A percentile compares a stretch with the other conserved stretches of the same genome.
Conservation (phyloP, 2,113 vertebrate genomes). For the Mustela lutreola region DNA sequence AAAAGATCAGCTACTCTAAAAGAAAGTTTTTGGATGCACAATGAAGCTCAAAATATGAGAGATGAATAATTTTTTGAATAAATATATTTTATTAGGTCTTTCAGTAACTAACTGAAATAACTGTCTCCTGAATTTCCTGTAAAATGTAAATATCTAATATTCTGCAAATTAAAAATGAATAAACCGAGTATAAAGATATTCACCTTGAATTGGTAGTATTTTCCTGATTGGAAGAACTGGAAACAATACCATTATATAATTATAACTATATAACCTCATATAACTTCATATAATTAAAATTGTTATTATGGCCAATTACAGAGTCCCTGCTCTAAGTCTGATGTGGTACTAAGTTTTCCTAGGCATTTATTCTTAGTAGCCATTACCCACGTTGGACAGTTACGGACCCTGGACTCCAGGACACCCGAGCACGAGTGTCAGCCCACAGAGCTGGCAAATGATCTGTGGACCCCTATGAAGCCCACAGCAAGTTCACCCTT, state of each 20-base stretch:
- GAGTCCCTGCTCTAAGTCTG: background rate
- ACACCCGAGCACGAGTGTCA: background rate
- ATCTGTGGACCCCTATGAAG: background rate
- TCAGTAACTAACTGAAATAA: background rate
- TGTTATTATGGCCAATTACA: background rate
- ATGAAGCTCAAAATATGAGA: background rate
- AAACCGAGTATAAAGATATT: background rate
- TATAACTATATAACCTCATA: background rate
- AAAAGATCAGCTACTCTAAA: background rate
- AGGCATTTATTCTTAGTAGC: background rate
- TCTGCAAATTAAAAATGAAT: background rate
- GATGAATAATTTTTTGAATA: constrained; percentile 6
- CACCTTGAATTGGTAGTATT: background rate
- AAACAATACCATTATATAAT: background rate
- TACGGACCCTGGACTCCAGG: background rate
- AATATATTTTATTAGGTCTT: background rate
- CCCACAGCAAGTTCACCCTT: background rate
- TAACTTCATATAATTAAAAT: background rate
- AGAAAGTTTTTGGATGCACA: background rate
- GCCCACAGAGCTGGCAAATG: background rate
- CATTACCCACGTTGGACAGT: background rate
- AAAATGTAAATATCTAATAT: background rate
- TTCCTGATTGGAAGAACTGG: background rate
- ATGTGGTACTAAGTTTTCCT: background rate
- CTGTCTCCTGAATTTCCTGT: background rate